Conservation (phyloP, 2,888 invertebrate species). For the Amphipoea lucens region DNA sequence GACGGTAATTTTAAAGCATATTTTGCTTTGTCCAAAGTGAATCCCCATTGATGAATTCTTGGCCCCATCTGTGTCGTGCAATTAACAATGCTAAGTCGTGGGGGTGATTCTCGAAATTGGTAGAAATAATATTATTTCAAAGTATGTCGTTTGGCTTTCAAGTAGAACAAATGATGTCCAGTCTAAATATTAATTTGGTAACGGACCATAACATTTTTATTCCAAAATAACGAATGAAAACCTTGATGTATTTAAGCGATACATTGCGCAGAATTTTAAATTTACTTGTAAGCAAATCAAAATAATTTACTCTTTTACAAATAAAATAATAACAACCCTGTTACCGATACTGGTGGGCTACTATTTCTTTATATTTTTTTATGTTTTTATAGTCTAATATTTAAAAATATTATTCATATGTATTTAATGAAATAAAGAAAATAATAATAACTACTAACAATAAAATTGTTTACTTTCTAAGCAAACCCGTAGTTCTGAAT, state of each 20-base stretch:
- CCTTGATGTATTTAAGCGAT: not conserved
- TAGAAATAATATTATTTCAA: not conserved
- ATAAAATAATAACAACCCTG: too few species aligned
- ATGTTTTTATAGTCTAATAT: too few species aligned
- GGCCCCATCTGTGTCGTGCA: conserved; percentile 73
- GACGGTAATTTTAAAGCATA: conserved; percentile 21
- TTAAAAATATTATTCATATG: too few species aligned
- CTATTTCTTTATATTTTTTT: too few species aligned
- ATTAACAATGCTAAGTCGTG: conserved; percentile 71
- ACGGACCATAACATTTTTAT: not conserved
- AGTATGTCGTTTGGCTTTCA: not conserved
- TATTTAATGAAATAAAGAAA: too few species aligned
- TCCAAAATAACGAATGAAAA: not conserved
- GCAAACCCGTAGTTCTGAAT: not conserved
- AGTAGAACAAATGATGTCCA: too few species aligned
- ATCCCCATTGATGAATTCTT: conserved; percentile 72
- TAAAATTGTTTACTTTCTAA: not conserved
- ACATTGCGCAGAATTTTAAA: not conserved
- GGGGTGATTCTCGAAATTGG: conserved; percentile 57
- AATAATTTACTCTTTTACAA: not conserved
- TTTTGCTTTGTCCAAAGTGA: conserved; percentile 44
- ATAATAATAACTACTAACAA: not conserved
- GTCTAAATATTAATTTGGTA: too few species aligned
- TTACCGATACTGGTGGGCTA: too few species aligned
- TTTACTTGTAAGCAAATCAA: not conserved